A percentile compares a stretch with the other conserved stretches of the same genome.
Conservation (phyloP, 2,113 vertebrate genomes). For the Pseudonaja textilis region DNA sequence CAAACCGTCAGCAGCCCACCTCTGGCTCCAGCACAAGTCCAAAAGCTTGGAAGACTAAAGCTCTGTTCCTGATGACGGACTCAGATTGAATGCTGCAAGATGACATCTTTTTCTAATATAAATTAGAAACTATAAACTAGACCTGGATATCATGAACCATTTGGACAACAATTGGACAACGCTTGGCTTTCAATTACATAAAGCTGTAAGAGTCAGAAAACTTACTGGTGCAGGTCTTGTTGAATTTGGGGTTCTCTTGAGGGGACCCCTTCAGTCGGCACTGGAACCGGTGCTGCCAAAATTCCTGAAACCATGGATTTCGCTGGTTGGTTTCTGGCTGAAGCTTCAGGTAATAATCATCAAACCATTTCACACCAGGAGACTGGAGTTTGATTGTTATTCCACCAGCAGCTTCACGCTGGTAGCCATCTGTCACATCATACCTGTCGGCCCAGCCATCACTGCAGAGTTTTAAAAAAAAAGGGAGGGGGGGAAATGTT, state of each 20-base stretch:
- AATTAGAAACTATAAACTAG: not conserved
- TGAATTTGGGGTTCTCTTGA: conserved; percentile 90
- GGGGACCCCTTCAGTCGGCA: conserved; percentile 88
- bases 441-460: conserved; percentile 98
- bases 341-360: conserved; percentile 96
- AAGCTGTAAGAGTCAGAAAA: conserved; percentile 29
- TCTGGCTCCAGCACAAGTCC: not conserved
- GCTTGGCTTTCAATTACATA: conserved; percentile 9
- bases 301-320: conserved; percentile 98
- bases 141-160: not conserved
- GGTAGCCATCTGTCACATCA: conserved; percentile 93
- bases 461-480: conserved; percentile 66
- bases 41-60: not conserved
- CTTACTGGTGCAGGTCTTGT: conserved; percentile 95
- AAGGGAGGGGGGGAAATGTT: conserved; percentile 16
- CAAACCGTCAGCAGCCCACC: no score
- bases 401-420: conserved; percentile 90
- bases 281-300: conserved; percentile 96
- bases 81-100: not conserved
- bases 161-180: not conserved
- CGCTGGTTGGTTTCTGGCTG: conserved; percentile 90
- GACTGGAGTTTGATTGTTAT: conserved; percentile 99
- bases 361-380: conserved; percentile 96
- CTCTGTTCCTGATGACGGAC: not conserved
- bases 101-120: not conserved